A percentile compares a stretch with the other conserved stretches of the same genome.
Evolutionary conservation across 64 coral and sea anemone species (phyloP).

Genomic region (Orbicella faveolata): DNA sequence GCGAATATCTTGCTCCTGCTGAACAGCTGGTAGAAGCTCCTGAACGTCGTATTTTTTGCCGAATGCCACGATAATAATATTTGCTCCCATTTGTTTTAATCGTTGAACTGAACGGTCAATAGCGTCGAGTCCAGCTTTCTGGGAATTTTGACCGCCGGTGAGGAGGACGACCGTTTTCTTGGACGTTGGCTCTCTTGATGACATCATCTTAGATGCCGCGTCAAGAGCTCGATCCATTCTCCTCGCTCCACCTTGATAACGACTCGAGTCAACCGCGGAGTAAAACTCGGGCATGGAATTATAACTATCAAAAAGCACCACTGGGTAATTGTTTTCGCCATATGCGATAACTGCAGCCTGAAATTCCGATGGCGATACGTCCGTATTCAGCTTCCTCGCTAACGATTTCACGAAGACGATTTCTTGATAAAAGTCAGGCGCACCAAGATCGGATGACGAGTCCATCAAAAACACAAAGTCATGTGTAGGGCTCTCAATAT

Average conservation of each 20-base stretch:
- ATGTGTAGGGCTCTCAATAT: background rate
- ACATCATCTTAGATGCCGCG: constrained; percentile 33
- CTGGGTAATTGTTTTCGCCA: constrained; percentile 26
- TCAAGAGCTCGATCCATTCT: constrained; percentile 71
- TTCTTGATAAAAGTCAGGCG: background rate
- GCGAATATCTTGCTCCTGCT: constrained; percentile 44
- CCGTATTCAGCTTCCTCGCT: constrained; percentile 18
- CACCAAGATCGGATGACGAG: constrained; percentile 16
- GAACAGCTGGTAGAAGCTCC: constrained; percentile 42
- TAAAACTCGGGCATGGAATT: constrained; percentile 4
- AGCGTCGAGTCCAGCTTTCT: constrained; percentile 7
- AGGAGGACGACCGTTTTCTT: constrained; percentile 55
- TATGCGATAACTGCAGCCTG: constrained; percentile 38
- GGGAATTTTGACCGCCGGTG: constrained; percentile 25
- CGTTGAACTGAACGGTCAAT: constrained; percentile 22
- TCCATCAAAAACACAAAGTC: constrained; percentile 29
- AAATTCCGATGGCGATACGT: constrained; percentile 24
- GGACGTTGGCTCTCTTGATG: background rate
- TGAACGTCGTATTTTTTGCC: constrained; percentile 16
- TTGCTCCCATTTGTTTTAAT: constrained; percentile 28
- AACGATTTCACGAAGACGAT: constrained; percentile 48
- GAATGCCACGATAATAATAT: constrained; percentile 51
- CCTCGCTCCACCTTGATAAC: constrained; percentile 32
- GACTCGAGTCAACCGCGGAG: constrained; percentile 5
- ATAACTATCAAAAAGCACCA: constrained; percentile 29